Evolutionary conservation across 2,797 vertebrate species (phyloP).

Genomic region (Typhlichthys eigenmanni): DNA sequence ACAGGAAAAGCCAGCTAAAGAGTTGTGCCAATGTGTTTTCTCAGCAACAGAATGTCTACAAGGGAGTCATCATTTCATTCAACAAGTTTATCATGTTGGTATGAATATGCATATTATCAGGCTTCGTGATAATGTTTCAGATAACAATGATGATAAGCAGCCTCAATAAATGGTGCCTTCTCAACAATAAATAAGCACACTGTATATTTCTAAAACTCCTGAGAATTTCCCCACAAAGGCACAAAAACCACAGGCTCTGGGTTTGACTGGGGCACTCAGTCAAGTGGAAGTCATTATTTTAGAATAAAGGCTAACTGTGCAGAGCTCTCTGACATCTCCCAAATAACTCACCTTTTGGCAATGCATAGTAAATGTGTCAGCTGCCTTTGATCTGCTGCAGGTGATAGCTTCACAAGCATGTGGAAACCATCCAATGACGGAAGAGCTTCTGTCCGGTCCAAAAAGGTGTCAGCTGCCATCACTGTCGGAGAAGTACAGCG

Average conservation of each 20-base stretch:
- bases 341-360: constrained; percentile 53
- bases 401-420: constrained; percentile 61
- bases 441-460: constrained; percentile 53
- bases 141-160: no score
- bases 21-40: no score
- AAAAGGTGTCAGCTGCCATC: constrained; percentile 65
- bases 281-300: constrained; percentile 57
- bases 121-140: no score
- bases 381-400: constrained; percentile 68
- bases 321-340: constrained; percentile 44
- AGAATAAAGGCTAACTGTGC: constrained; percentile 42
- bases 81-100: no score
- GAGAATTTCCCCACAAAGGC: neutral
- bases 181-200: no score
- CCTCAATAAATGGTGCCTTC: no score
- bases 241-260: constrained; percentile 22
- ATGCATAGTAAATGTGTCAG: constrained; percentile 64
- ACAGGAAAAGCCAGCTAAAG: no score
- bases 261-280: constrained; percentile 46
- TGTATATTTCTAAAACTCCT: no score
- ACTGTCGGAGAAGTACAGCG: constrained; percentile 40
- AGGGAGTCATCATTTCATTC: no score
- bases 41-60: no score
- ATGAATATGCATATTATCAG: no score
- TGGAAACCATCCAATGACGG: constrained; percentile 49